These are phyloP conservation scores for Sphaeridia pumilis DNA, from an alignment of 2,888 invertebrate species.

Conservation along the genomic window DNA sequence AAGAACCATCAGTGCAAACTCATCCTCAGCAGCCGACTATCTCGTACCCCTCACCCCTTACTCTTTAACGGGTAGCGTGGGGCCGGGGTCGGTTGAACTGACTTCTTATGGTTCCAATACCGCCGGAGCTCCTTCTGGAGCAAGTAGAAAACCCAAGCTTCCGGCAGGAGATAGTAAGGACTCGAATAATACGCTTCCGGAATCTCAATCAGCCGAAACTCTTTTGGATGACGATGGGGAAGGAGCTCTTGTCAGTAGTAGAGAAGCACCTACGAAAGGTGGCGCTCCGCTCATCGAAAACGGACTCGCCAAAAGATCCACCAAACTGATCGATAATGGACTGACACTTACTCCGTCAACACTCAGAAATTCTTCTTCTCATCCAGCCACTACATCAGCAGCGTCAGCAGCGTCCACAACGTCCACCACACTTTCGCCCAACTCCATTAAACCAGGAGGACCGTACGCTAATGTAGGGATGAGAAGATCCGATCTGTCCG, in stretches of 20 bases:
- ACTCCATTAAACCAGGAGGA: constrained; percentile 21
- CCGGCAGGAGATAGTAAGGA: not conserved
- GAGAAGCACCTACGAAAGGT: not conserved
- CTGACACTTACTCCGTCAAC: constrained; percentile 33
- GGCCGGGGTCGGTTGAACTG: too few species aligned
- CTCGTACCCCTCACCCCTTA: constrained; percentile 47
- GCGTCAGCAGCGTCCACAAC: not conserved
- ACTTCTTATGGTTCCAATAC: too few species aligned
- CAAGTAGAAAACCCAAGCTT: not conserved
- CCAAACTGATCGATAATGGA: constrained; percentile 34
- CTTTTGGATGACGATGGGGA: constrained; percentile 41
- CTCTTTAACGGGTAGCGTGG: constrained; percentile 26
- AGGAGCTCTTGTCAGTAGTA: too few species aligned
- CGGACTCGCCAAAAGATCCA: too few species aligned
- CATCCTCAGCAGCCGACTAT: constrained; percentile 50
- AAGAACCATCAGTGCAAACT: constrained; percentile 17
- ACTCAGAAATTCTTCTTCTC: constrained; percentile 18
- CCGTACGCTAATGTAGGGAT: constrained; percentile 33
- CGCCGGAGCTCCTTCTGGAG: constrained; percentile 3
- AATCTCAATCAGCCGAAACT: constrained; percentile 45
- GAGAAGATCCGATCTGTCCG: constrained; percentile 21
- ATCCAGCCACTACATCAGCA: constrained; percentile 4
- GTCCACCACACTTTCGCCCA: too few species aligned
- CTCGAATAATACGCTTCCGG: constrained; percentile 38
- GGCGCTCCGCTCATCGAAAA: not conserved